phyloP scores from a whole-genome alignment of 2,888 invertebrate genomes.

The Druceiella hillmani region DNA sequence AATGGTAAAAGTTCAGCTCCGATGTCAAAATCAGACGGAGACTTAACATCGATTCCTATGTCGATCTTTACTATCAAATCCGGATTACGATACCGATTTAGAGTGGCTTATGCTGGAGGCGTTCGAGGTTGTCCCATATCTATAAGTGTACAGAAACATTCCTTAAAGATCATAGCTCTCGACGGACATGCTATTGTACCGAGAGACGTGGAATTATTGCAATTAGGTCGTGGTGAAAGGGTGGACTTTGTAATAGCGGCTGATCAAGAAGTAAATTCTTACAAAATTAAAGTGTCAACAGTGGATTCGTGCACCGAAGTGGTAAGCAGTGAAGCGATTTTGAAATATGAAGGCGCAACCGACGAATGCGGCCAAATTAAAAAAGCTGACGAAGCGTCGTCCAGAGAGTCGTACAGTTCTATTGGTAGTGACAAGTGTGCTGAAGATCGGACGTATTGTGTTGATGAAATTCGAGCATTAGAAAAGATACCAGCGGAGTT shows the following conservation, averaged over 20 bases:
- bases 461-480: constrained; percentile 51
- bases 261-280: constrained; percentile 49
- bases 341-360: constrained; percentile 36
- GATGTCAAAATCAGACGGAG: constrained; percentile 33
- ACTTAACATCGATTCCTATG: constrained; percentile 19
- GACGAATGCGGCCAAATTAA: constrained; percentile 30
- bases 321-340: constrained; percentile 48
- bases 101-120: constrained; percentile 62
- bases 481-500: constrained; percentile 49
- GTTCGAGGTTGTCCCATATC: constrained; percentile 63
- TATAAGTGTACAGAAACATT: constrained; percentile 60
- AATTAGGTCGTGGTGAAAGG: constrained; percentile 65
- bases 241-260: constrained; percentile 69
- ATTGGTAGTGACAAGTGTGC: constrained; percentile 43
- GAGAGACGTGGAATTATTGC: constrained; percentile 50
- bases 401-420: constrained; percentile 38
- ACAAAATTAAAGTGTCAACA: constrained; percentile 55
- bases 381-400: constrained; percentile 31
- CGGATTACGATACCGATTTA: constrained; percentile 60
- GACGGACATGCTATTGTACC: constrained; percentile 64
- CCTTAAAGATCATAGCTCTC: constrained; percentile 58
- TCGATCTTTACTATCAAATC: constrained; percentile 49
- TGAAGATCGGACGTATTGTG: constrained; percentile 48
- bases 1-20: constrained; percentile 56
- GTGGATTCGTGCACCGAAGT: constrained; percentile 45